Evolutionary conservation across 2,113 vertebrate species (phyloP), one percentile per base, ranked within the genome.

Genomic region (Ictalurus punctatus): DNA sequence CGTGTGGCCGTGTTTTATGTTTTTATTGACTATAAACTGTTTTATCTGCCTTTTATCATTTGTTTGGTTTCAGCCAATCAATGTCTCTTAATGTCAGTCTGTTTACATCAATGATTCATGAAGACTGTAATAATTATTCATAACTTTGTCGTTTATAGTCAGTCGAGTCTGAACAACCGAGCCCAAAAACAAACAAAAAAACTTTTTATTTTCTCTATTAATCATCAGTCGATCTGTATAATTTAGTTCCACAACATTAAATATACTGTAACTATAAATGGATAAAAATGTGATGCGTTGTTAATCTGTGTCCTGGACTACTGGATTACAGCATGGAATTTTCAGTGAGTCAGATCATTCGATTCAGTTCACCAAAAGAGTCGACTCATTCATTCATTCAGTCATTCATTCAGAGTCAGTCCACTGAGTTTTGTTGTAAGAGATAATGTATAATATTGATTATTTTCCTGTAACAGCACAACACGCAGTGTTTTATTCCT

Each of bases 1-100:
- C 84, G 58, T 87, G 85, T 88, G 80, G 81, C 84, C 54, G 52
- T 23, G 88, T 86, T 90, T 91, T 88, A 91, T 88, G 83, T 88
- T 83, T 21, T 83, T 76, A 90, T 91, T 88, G 90, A 90, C 90
- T 84, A 48, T 48, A 48, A 48, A 48, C 44, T 48, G 44, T 48
- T 48, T 48, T 48, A 56, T 86, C 40, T 85, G 37, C 83, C 86
- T 88, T 90, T 83, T 90, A 84, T 83, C 63, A 78, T 86, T 76
- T 87, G 74, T 80, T 54, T 71, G 80, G 74, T 82, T 86, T 82
- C 54, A 76, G 63, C 83, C 65, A 80, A 88, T 89, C 84, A 81
- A 83, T 83, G 71, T 67, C 61, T 81, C 81, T 78, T 76, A 67
- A 76, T 34, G 63, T 83, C 48, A 19, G 58, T 67, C 61, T 79